Conservation (phyloP, 2,797 vertebrate species). For the Ptychadena robeensis region DNA sequence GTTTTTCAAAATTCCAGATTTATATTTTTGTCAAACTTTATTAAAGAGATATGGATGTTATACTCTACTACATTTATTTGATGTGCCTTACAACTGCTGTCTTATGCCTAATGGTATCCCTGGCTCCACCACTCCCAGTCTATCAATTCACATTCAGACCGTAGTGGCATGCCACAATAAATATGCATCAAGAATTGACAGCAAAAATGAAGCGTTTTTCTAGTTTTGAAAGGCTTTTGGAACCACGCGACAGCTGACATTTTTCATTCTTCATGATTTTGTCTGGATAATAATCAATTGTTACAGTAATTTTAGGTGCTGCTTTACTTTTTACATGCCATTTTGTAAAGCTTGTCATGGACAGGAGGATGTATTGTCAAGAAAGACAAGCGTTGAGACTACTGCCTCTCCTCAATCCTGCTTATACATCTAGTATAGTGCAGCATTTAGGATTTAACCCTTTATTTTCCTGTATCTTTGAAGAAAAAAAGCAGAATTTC, state of each 20-base stretch:
- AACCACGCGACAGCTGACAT: not conserved
- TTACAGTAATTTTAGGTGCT: not conserved
- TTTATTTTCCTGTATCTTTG: no score
- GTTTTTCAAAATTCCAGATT: no score
- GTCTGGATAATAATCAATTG: not conserved
- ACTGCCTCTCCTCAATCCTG: not conserved
- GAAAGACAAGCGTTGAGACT: not conserved
- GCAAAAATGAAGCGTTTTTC: not conserved
- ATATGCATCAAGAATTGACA: not conserved
- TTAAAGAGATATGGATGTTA: no score
- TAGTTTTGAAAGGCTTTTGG: not conserved
- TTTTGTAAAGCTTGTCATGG: not conserved
- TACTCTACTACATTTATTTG: no score
- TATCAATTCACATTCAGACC: not conserved
- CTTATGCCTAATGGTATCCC: not conserved
- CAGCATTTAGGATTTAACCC: not conserved
- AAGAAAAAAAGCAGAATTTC: no score
- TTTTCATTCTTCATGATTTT: not conserved
- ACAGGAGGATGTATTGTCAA: not conserved
- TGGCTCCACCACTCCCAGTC: not conserved
- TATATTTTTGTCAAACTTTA: no score
- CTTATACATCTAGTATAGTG: no score
- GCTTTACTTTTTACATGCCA: not conserved
- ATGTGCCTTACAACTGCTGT: no score
- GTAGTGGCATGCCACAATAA: not conserved